phyloP scores from a whole-genome alignment of 1,140 invertebrate species.

The Maconellicoccus hirsutus region DNA sequence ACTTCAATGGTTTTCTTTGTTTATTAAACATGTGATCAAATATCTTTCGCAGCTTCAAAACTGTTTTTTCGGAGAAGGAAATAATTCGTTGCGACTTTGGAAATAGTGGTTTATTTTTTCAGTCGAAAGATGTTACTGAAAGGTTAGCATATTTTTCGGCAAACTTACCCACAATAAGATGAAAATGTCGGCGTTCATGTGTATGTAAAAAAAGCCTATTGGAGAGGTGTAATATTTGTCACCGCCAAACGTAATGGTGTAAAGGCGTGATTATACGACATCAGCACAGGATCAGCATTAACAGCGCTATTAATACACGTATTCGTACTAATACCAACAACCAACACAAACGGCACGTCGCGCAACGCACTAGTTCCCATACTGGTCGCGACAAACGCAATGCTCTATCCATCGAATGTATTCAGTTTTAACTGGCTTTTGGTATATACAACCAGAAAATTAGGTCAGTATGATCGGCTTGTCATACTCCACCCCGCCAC shows the following conservation, averaged over 20 bases:
- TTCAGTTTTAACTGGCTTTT: slow-evolving; percentile 20
- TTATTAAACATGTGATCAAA: no score
- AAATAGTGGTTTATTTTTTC: no score
- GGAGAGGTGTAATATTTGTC: not conserved
- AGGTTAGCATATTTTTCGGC: not conserved
- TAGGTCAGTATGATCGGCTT: slow-evolving; percentile 13
- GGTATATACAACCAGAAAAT: not conserved
- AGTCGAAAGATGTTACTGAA: no score
- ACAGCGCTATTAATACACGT: not conserved
- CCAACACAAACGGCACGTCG: not conserved
- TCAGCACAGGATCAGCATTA: slow-evolving; percentile 15
- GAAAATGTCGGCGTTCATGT: slow-evolving; percentile 18
- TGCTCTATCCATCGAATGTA: not conserved
- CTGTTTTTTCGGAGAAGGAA: no score
- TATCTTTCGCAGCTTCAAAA: no score
- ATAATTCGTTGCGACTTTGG: no score
- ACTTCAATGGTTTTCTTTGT: no score
- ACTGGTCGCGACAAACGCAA: slow-evolving; percentile 16
- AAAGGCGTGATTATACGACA: slow-evolving; percentile 1
- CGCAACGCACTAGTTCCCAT: slow-evolving; percentile 20
- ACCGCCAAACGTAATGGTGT: not conserved
- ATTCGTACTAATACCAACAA: not conserved
- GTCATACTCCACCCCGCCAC: not conserved
- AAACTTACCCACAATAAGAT: slow-evolving; percentile 17
- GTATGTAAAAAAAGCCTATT: not conserved